Evolutionary conservation across 2,888 invertebrate species (phyloP), one percentile per base, ranked within the genome.

Genomic region (Lacanobia wlatinum): DNA sequence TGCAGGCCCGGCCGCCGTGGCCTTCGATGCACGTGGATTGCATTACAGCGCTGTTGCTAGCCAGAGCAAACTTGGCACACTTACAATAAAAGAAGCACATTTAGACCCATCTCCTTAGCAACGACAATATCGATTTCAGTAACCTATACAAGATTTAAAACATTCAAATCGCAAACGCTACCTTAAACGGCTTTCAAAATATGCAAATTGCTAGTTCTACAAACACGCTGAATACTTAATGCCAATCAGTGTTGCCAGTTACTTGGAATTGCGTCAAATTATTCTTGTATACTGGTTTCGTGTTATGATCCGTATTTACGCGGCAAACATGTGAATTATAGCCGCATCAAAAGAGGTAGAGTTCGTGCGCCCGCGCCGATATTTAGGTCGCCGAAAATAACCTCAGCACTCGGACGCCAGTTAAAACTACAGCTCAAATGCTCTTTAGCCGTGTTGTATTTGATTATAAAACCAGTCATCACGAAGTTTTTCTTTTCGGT

Each of bases 381-480:
- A 96, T 96, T 95, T 95, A 94, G 96, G 96, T 95, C 96, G 95
- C 90, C 92, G 86, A 85, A 96, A 96, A 96, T 96, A 96, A 91
- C 94, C 89, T 79, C 84, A 86, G 80, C 90, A 87, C 92, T 90
- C 90, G 89, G 87, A 90, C 87, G 90, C 88, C 88, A 88, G 86
- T 88, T 91, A 87, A 88, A 88, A 88, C 87, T 87, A 66, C 64
- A 63, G 62, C 73, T 82, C 69, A 34, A 83, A 84, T 76, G 82
- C 83, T 81, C 82, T 87, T 70, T 40, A 62, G 62, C 69, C 28
- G 63, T 52, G 64, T 50, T 73, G 61, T 71, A 65, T 66, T 77
- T 66, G 21, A 75, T 72, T 64, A 70, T 76, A 59, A 62, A 46
- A 73, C 21, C 53, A 58, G 56, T 64, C 28, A 66, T 72, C 50